Evolutionary conservation across 2,888 invertebrate genomes (phyloP).

Genomic region (Zygaena filipendulae): DNA sequence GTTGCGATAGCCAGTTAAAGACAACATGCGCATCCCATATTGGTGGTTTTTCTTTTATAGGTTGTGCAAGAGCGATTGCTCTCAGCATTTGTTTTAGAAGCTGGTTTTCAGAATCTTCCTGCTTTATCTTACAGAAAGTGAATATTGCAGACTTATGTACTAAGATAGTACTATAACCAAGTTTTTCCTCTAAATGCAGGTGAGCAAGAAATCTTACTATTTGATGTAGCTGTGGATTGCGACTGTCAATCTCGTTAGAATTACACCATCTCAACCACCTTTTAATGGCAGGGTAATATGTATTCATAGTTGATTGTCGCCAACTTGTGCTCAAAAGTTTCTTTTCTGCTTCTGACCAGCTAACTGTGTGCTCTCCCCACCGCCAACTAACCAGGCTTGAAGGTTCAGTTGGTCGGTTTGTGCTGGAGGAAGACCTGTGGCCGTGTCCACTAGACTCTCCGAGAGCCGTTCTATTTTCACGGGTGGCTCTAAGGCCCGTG

Average conservation of each 20-base stretch:
- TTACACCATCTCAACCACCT: constrained; percentile 10
- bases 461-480: constrained; percentile 7
- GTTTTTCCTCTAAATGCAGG: constrained; percentile 5
- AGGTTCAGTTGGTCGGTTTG: constrained; percentile 8
- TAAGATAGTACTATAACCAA: no score
- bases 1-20: constrained; percentile 4
- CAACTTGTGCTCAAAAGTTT: constrained; percentile 9
- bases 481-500: constrained; percentile 5
- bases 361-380: constrained; percentile 9
- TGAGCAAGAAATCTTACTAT: constrained; percentile 7
- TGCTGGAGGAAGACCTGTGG: constrained; percentile 8
- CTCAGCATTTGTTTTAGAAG: constrained; percentile 7
- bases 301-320: constrained; percentile 9
- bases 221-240: constrained; percentile 4
- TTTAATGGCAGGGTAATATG: constrained; percentile 4
- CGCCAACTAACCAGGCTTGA: constrained; percentile 14
- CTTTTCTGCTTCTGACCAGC: constrained; percentile 10
- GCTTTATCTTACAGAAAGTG: constrained; percentile 8
- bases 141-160: constrained; percentile 9
- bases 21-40: constrained; percentile 8
- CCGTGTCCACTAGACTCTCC: constrained; percentile 10
- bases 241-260: background rate
- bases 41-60: constrained; percentile 1
- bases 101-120: constrained; percentile 2
- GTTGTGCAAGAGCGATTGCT: constrained; percentile 5